Conservation (phyloP, 2,888 invertebrate genomes). For the Andricus curvator region DNA sequence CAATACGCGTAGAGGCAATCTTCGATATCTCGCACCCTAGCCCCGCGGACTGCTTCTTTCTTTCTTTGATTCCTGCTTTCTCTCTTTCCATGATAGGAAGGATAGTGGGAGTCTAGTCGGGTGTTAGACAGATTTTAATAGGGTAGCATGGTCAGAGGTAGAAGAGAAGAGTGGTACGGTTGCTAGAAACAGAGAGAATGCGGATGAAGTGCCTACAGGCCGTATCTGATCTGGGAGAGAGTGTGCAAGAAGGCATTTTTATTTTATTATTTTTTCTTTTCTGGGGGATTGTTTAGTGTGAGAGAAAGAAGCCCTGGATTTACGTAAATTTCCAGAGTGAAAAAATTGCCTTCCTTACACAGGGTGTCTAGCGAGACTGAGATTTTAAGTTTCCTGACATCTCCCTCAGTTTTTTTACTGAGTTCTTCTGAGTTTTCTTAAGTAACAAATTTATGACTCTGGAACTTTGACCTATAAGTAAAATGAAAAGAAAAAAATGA, state of each 20-base stretch:
- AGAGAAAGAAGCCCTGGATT: not conserved
- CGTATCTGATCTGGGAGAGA: conserved; percentile 8
- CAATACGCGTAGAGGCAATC: conserved; percentile 73
- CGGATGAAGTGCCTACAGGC: not conserved
- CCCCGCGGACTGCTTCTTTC: conserved; percentile 49
- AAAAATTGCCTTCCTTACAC: not conserved
- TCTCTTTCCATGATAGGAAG: not conserved
- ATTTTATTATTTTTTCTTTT: not conserved
- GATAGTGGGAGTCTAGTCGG: conserved; percentile 23
- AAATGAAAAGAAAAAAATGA: too few relatives aligned
- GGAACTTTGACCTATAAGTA: not conserved
- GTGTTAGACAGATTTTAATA: conserved; percentile 34
- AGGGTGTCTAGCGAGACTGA: not conserved
- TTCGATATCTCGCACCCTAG: conserved; percentile 66
- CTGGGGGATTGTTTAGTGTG: not conserved
- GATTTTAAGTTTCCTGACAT: not conserved
- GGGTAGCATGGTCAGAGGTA: not conserved
- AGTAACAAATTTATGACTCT: not conserved
- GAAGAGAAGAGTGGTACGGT: not conserved
- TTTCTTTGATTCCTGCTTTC: conserved; percentile 20
- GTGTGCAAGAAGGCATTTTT: not conserved
- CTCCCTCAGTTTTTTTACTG: not conserved
- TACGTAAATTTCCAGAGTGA: not conserved
- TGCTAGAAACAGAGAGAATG: not conserved
- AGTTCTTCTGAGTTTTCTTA: not conserved